Base-by-base conservation (phyloP, 2,888 invertebrate genomes). In the Andrena praecox region DNA sequence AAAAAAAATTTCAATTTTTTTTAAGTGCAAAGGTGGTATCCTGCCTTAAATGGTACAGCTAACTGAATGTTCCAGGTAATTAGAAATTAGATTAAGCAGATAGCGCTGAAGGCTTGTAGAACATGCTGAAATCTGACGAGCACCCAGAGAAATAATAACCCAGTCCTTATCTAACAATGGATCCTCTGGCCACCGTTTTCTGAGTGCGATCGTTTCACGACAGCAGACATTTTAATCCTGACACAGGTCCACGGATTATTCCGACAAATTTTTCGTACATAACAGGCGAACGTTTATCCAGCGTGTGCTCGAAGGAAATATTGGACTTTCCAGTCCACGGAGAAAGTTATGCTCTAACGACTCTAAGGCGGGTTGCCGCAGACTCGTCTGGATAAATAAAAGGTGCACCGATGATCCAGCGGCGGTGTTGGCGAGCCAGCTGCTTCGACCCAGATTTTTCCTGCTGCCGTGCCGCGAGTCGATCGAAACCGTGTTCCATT, bases 241-340 rank as follows among this genome's bases (percentile, higher is more conserved):
- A 4, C 42, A 12, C 12, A 16, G 16, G 42, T 16, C 16, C 62
- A 62, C 10, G 10, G n/a, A 20, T 20, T 8, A 62, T 20, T 7
- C 1, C 0, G 7, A 29, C 29, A 10, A 48, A 70, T 29, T 48
- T 48, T 31, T 20, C 29, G 54, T 5, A 54, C 7, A n/a, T 54
- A 35, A 10, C 24, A 10, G 8, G n/a, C 1, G 27, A 24, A 27
- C 29, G 29, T 77, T 66, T 66, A 64, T 56, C 29, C 35, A 6
- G 27, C 35, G 31, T 62, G 63, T 62, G 56, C 59, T 29, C 68
- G 69, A 79, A 59, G 77, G 85, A 84, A 83, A 85, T 77, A 82
- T 84, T 82, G 82, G 83, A 91, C 91, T 91, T 91, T 91, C 91
- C 87, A 91, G 91, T 85, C 78, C 87, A 83, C 69, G 89, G 91